Evolutionary conservation across 2,797 vertebrate species (phyloP).

Genomic region (Gymnopithys bicolor): DNA sequence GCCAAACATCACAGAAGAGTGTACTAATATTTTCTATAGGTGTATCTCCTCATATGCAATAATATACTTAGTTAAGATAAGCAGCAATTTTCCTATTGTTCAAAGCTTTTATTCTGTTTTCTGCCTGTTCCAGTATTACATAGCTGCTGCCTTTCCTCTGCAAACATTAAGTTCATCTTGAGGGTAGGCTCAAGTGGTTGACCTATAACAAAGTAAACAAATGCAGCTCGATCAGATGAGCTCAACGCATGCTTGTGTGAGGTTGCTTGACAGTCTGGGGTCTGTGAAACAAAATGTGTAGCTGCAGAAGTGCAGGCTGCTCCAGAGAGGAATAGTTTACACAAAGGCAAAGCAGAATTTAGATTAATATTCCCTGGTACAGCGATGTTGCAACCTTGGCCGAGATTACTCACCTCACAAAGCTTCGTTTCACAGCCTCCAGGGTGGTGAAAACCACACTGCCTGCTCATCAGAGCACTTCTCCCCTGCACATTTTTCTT

Average conservation of each 20-base stretch:
- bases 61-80: background rate
- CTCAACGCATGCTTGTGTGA: constrained; percentile 37
- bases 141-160: constrained; percentile 55
- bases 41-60: background rate
- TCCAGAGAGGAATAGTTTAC: constrained; percentile 37
- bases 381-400: constrained; percentile 28
- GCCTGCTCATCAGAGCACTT: background rate
- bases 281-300: constrained; percentile 51
- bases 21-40: background rate
- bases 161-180: constrained; percentile 73
- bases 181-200: constrained; percentile 73
- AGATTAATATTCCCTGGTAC: constrained; percentile 4
- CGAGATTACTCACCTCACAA: background rate
- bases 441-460: background rate
- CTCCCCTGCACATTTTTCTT: background rate
- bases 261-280: constrained; percentile 38
- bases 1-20: background rate
- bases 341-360: constrained; percentile 35
- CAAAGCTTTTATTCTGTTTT: background rate
- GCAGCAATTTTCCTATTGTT: background rate
- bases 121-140: constrained; percentile 7
- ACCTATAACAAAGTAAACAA: constrained; percentile 71
- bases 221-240: constrained; percentile 52
- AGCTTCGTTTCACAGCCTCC: constrained; percentile 19
- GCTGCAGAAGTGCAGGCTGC: constrained; percentile 12